Base-by-base conservation (phyloP, 1,140 invertebrate genomes). In the Leptonema lineaticorne region DNA sequence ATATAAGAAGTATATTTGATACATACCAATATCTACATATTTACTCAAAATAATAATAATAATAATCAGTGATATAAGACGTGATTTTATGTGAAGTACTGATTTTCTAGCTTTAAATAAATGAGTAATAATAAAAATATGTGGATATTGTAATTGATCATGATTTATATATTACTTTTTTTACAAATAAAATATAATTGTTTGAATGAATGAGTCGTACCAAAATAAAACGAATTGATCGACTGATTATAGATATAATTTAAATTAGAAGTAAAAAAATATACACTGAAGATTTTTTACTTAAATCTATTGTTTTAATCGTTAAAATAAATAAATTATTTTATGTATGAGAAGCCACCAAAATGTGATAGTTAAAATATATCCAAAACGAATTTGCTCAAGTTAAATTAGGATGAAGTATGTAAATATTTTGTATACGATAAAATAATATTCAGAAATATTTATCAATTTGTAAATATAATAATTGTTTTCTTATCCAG, bases 351-450 rank as follows among this genome's bases (percentile, higher is more conserved):
- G 2, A 41, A 41, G 16, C 9, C 37, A 41, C 16, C 3, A 41
- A 41, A 41, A 48, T 48, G 46, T 24, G 20, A 48, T 48, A 20
- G 20, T 48, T 8, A 48, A 48, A 20, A n/a, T n/a, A n/a, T 7
- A 48, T 48, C 46, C 16, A 48, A 48, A 41, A 53, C 20, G 11
- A 53, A 53, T 53, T 53, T 53, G 50, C 50, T 53, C 50, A 53
- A 53, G 27, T 53, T 26, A 41, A 53, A 26, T 53, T 53, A 2
- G 27, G 50, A 26, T 2, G 11, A 45, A 11, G 5, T 11, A 53
- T 26, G 50, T 53, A 53, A 26, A 26, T 26, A 26, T 41, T 14
- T 41, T 41, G 16, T 41, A 41, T 41, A 16, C 16, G 16, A 33
- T 33, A 33, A 6, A 33, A 41, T 14, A 41, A 41, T 11, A 41